Percentiles rank a stretch among this genome's conserved stretches.
These are phyloP conservation scores for Porites lutea DNA, from an alignment of 64 coral and sea anemone species.

Conservation along the genomic window DNA sequence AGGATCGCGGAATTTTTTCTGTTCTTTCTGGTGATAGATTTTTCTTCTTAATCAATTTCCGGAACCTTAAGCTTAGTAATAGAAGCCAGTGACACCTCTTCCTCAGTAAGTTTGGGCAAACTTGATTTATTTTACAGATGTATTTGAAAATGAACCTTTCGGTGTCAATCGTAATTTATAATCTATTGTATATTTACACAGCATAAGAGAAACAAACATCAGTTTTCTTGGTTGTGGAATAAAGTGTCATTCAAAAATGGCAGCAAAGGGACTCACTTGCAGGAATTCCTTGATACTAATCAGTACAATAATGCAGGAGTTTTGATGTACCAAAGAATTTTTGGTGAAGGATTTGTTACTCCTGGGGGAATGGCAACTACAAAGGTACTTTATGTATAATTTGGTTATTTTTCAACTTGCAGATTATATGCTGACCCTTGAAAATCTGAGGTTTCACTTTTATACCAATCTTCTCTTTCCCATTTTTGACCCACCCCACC, in stretches of 20 bases:
- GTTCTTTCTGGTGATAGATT: too few species aligned
- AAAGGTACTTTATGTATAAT: conserved; percentile 52
- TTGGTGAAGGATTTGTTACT: conserved; percentile 91
- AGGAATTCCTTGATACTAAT: conserved; percentile 92
- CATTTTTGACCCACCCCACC: too few species aligned
- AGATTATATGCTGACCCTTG: too few species aligned
- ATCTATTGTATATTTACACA: not conserved
- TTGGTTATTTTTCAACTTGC: too few species aligned
- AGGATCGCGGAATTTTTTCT: too few species aligned
- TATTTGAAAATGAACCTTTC: not conserved
- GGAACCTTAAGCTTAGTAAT: too few species aligned
- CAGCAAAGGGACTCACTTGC: conserved; percentile 44
- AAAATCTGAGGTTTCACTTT: too few species aligned
- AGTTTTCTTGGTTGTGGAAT: conserved; percentile 84
- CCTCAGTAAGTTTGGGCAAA: too few species aligned
- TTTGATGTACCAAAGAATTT: conserved; percentile 91
- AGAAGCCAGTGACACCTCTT: too few species aligned
- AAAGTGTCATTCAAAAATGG: conserved; percentile 43
- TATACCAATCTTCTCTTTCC: too few species aligned
- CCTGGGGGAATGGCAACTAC: conserved; percentile 95
- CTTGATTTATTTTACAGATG: too few species aligned
- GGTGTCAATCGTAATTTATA: not conserved
- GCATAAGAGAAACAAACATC: conserved; percentile 90
- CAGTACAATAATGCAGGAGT: conserved; percentile 82
- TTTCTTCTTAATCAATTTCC: too few species aligned